Base-by-base conservation (phyloP, 2,888 invertebrate species). In the Cantharis rustica region DNA sequence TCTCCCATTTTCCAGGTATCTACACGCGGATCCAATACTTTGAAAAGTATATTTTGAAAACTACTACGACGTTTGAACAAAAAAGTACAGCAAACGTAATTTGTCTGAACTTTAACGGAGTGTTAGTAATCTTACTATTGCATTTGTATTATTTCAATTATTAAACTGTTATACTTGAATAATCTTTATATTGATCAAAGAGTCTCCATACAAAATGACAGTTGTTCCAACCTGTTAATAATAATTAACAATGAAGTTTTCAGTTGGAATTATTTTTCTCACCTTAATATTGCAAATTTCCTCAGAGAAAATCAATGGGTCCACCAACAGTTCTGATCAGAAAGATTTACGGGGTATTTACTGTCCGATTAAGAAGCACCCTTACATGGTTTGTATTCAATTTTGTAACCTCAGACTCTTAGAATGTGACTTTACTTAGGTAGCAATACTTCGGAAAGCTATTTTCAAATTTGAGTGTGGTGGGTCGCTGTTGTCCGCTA, bases 41-140 rank as follows among this genome's bases (percentile, higher is more conserved):
- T 27, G 47, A 69, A 66, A 68, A 73, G 0, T 76, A 73, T 13
- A 73, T 75, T 17, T n/a, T 47, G 13, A n/a, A 7, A n/a, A n/a
- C n/a, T 0, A 31, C 5, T 13, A 31, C n/a, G 10, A 1, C 4
- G 0, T 7, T 27, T 5, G 23, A 31, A 13, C 2, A n/a, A 1
- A 47, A 7, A 47, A 47, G n/a, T 47, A 0, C n/a, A n/a, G 47
- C 47, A 1, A n/a, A 2, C 2, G n/a, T n/a, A n/a, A n/a, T 13
- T 13, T n/a, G n/a, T n/a, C 3, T n/a, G 13, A 13, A n/a, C 5
- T 7, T 47, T 7, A n/a, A n/a, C n/a, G n/a, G 7, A 47, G 7
- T 13, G n/a, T 7, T n/a, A n/a, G 9, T 1, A n/a, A 9, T 47
- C n/a, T 47, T 47, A n/a, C 1, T n/a, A 2, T 0, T 47, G n/a